These are phyloP conservation scores for Orthonevra nobilis DNA, from an alignment of 2,888 invertebrate species.

Conservation along the genomic window DNA sequence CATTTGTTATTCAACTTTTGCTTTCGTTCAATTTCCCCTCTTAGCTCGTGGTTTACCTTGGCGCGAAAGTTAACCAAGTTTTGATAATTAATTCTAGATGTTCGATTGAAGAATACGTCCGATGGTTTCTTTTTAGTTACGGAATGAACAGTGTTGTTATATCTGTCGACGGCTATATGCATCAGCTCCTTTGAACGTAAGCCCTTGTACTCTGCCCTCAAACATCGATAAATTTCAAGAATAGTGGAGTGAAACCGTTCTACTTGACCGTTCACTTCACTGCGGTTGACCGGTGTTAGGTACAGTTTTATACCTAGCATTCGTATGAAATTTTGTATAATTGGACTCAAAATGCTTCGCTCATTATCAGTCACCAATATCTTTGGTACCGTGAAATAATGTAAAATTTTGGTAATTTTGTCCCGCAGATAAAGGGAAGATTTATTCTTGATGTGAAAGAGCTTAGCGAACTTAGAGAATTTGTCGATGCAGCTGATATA, in stretches of 20 bases:
- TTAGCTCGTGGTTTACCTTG: too few relatives aligned
- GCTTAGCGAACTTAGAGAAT: conserved; percentile 61
- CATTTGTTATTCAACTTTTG: too few relatives aligned
- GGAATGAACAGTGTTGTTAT: conserved; percentile 3
- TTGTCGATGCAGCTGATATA: conserved; percentile 33
- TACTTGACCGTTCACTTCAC: conserved; percentile 62
- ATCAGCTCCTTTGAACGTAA: neutral
- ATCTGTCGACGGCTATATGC: neutral
- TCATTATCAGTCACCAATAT: conserved; percentile 60
- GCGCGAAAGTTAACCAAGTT: too few relatives aligned
- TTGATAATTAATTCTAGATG: too few relatives aligned
- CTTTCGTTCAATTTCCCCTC: too few relatives aligned
- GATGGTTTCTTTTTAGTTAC: too few relatives aligned
- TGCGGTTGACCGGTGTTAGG: conserved; percentile 40
- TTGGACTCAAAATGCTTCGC: conserved; percentile 51
- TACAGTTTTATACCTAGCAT: too few relatives aligned
- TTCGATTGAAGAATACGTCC: too few relatives aligned
- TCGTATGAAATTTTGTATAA: conserved; percentile 11
- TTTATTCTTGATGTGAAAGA: conserved; percentile 55
- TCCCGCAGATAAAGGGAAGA: conserved; percentile 49
- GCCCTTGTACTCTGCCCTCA: conserved; percentile 29
- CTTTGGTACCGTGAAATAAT: conserved; percentile 58
- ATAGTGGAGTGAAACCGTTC: too few relatives aligned
- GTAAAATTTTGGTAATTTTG: conserved; percentile 51
- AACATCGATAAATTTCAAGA: too few relatives aligned